Evolutionary conservation across 2,113 vertebrate genomes (phyloP), one percentile per base, ranked within the genome.

Genomic region (Bagarius yarrelli): DNA sequence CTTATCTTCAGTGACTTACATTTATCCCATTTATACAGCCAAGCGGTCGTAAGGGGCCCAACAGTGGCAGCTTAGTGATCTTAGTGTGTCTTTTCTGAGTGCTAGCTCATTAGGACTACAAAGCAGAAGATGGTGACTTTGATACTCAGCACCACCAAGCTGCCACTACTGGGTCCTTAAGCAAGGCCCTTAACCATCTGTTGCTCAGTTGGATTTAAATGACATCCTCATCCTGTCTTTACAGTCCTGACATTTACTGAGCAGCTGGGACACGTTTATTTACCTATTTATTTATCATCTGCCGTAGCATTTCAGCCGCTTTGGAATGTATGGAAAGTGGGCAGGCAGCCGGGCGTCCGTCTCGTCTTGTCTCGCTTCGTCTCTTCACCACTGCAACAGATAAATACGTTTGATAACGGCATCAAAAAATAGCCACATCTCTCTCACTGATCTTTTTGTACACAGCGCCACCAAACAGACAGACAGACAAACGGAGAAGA

Each of bases 331-430:
- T 80, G 78, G 69, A 13, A 18, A 13, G 19, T 30, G 13, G 81
- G 75, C 72, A 71, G 78, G 69, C 23, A 18, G 21, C 16, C 40
- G 13, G 81, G 77, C 72, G 71, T 81, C 78, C 36, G 53, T 80
- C 77, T 69, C 70, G 15, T 73, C 47, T 52, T 13, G 40, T 14
- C 32, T 23, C 55, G 23, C 14, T 19, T 66, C 64, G 34, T 12
- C 64, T 67, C 40, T 86, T 81, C 79, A 82, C 85, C 84, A 90
- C 89, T 81, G 82, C 3, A 90, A 86, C 70, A 67, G 64, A 85
- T 81, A 75, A 78, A 81, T 80, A 78, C 56, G 83, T 78, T 77
- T 36, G 86, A 88, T 85, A 85, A 82, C 88, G 77, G 79, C 76
- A 32, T 83, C 52, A 63, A 75, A 77, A 32, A 81, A n/a, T 18